These are phyloP conservation scores for Synergus japonicus DNA, from an alignment of 2,888 invertebrate genomes.

Conservation along the genomic window DNA sequence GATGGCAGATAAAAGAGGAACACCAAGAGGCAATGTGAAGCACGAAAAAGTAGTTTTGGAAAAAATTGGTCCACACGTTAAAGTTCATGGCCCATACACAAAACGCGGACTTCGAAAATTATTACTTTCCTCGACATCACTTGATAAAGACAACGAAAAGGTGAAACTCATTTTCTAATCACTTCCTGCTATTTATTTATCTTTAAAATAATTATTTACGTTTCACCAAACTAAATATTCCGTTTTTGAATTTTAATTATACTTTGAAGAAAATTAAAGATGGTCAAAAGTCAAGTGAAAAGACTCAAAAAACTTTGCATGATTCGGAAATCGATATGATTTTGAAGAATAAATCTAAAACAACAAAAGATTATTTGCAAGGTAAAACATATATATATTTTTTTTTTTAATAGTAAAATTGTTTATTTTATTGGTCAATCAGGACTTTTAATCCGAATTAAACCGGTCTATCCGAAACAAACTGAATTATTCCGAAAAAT, in stretches of 20 bases:
- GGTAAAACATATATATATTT: not conserved
- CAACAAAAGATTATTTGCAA: not conserved
- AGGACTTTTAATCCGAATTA: no score
- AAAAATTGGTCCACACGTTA: conserved; percentile 43
- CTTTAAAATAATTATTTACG: not conserved
- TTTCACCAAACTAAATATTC: not conserved
- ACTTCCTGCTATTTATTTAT: conserved; percentile 22
- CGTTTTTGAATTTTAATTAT: not conserved
- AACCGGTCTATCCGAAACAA: no score
- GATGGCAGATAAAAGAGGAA: not conserved
- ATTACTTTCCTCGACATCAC: conserved; percentile 44
- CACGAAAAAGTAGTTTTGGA: conserved; percentile 43
- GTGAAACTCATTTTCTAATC: not conserved
- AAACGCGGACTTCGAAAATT: conserved; percentile 44
- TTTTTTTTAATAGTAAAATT: no score
- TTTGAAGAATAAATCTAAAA: not conserved
- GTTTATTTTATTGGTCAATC: no score
- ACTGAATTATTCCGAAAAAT: no score
- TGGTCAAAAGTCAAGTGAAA: not conserved
- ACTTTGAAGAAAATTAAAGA: conserved; percentile 4
- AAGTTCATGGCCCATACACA: conserved; percentile 45
- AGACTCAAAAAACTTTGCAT: not conserved
- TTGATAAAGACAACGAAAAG: conserved; percentile 16
- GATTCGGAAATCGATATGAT: conserved; percentile 1
- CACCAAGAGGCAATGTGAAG: not conserved